phyloP scores from a whole-genome alignment of 2,888 invertebrate genomes.

The Poecilobothrus nobilitatus region DNA sequence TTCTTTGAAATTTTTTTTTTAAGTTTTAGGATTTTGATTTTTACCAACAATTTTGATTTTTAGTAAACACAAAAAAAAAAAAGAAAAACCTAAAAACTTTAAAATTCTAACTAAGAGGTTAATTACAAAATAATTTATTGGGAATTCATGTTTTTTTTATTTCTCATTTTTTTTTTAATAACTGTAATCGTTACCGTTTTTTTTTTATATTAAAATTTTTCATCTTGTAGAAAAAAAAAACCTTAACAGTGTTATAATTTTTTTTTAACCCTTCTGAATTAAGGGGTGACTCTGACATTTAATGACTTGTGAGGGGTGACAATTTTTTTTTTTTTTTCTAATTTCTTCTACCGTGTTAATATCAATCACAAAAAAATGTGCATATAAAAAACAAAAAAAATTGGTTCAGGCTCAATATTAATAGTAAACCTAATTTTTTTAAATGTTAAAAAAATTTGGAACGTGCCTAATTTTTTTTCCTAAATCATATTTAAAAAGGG shows the following conservation, averaged over 20 bases:
- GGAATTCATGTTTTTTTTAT: neutral
- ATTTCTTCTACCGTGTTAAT: neutral
- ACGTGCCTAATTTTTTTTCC: too few relatives aligned
- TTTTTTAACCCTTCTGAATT: neutral
- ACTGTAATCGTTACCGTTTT: neutral
- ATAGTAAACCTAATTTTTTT: too few relatives aligned
- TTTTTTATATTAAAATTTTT: neutral
- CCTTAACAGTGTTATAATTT: neutral
- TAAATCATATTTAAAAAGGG: too few relatives aligned
- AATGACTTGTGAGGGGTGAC: neutral
- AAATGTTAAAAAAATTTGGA: too few relatives aligned
- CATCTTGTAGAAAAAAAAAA: neutral
- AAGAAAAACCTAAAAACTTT: neutral
- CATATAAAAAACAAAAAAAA: too few relatives aligned
- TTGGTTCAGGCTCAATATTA: too few relatives aligned
- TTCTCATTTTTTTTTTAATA: too few relatives aligned
- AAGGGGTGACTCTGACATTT: neutral
- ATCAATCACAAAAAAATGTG: too few relatives aligned
- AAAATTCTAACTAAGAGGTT: neutral
- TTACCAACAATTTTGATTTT: too few relatives aligned
- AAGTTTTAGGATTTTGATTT: too few relatives aligned
- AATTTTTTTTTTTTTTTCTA: neutral
- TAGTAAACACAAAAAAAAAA: neutral
- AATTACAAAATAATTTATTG: slow-evolving; percentile 6
- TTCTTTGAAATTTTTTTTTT: too few relatives aligned